Base-by-base conservation (phyloP, 1,140 invertebrate species). In the Trypoxylus dichotomus region DNA sequence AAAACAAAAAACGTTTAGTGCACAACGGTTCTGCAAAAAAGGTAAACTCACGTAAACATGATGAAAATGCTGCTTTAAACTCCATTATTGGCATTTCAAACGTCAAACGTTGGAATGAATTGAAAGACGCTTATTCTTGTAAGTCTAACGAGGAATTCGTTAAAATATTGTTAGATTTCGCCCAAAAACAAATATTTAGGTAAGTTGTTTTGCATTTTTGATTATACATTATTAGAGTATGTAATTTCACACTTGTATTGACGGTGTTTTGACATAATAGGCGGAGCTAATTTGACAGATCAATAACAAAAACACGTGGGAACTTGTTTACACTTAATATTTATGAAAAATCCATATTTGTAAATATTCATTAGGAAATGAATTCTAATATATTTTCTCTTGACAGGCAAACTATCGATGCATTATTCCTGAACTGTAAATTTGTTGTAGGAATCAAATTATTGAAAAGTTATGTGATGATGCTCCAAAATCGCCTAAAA, bases 81-180 rank as follows among this genome's bases (percentile, higher is more conserved):
- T 74, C 68, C 68, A 68, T 81, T 47, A 87, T 88, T 21, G 87
- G 87, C 72, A 83, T 86, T 42, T 85, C 85, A 77, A 88, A 88
- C 80, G 86, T 87, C 73, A 86, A 87, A 74, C 86, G 85, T 76
- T 88, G 87, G 87, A 86, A 86, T 75, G 83, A 85, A 74, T 84
- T 87, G 79, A 84, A 86, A 77, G 85, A 82, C 42, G 80, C 83
- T 5, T 80, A 86, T 24, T 81, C 85, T 63, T 87, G 86, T 79
- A 86, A 85, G 77, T 87, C 85, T 74, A 87, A 88, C 74, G 87
- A 87, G 47, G 86, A 88, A 79, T 88, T 88, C 81, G 85, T 87
- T 0, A 85, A 84, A 24, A 86, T 86, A 78, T 80, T 88, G n/a
- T 80, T 88, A 11, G 87, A 87, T 79, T 81, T 88, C 71, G 87